phyloP scores from a whole-genome alignment of 2,797 vertebrate genomes.

The Melopsittacus undulatus region DNA sequence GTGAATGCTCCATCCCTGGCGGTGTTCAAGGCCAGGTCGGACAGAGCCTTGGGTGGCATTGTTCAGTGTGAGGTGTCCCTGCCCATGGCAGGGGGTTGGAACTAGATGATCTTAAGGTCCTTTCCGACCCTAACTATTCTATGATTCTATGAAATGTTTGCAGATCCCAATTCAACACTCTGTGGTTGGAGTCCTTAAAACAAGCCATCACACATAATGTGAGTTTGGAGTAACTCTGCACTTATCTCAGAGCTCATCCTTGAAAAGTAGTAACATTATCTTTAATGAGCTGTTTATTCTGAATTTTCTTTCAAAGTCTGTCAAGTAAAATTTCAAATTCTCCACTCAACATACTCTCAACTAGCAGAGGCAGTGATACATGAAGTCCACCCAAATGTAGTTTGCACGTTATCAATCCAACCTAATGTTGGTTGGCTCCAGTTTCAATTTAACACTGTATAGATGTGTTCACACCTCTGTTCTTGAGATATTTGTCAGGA shows the following conservation, averaged over 20 bases:
- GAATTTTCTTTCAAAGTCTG: conserved; percentile 50
- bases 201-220: conserved; percentile 58
- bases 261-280: conserved; percentile 30
- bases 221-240: conserved; percentile 53
- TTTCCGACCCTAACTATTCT: too few relatives aligned
- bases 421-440: not conserved
- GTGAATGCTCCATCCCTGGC: too few relatives aligned
- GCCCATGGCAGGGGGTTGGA: too few relatives aligned
- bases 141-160: not conserved
- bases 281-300: conserved; percentile 55
- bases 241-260: conserved; percentile 55
- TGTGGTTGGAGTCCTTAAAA: conserved; percentile 50
- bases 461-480: not conserved
- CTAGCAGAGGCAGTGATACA: not conserved
- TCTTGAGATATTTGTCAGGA: not conserved
- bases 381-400: conserved; percentile 4
- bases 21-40: too few relatives aligned
- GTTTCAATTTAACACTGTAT: not conserved
- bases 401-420: not conserved
- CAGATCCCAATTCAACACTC: conserved; percentile 16
- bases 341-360: conserved; percentile 3
- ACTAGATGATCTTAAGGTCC: too few relatives aligned
- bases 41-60: too few relatives aligned
- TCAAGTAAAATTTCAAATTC: conserved; percentile 43
- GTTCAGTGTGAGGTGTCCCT: too few relatives aligned